phyloP scores from a whole-genome alignment of 2,888 invertebrate genomes.

The Lycaena phlaeas region DNA sequence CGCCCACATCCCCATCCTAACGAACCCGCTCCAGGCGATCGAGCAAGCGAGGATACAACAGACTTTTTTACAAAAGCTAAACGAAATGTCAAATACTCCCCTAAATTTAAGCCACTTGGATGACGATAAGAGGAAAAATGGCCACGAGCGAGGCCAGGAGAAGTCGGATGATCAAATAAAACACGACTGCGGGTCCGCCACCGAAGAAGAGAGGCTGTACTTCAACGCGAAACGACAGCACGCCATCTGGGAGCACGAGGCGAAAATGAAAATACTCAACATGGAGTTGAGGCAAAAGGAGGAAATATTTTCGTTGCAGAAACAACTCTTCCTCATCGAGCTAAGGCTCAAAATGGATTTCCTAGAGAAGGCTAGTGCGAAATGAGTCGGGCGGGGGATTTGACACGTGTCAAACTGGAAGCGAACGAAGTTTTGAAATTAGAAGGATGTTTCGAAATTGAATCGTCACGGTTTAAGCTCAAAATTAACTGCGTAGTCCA shows the following conservation, averaged over 20 bases:
- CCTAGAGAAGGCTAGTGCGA: conserved; percentile 61
- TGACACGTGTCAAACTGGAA: neutral
- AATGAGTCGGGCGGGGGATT: conserved; percentile 27
- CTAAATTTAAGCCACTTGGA: conserved; percentile 61
- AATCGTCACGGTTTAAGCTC: neutral
- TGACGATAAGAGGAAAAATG: conserved; percentile 38
- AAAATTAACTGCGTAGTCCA: conserved; percentile 16
- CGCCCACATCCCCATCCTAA: conserved; percentile 31
- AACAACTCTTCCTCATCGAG: conserved; percentile 64
- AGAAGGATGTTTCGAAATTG: neutral
- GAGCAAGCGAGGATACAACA: conserved; percentile 59
- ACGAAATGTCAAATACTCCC: conserved; percentile 59
- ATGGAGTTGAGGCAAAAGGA: conserved; percentile 65
- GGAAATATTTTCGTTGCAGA: conserved; percentile 64
- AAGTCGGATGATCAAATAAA: conserved; percentile 34
- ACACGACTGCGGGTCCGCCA: conserved; percentile 41
- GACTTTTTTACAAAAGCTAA: conserved; percentile 53
- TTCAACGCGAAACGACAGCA: conserved; percentile 62
- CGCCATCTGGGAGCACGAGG: conserved; percentile 66
- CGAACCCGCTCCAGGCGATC: conserved; percentile 51
- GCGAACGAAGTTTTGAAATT: neutral
- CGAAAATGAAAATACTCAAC: conserved; percentile 65
- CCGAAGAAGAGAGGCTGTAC: conserved; percentile 56
- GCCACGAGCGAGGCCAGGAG: conserved; percentile 33
- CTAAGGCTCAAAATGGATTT: conserved; percentile 67